phyloP scores from a whole-genome alignment of 2,888 invertebrate genomes.

The Choristoneura rosaceana region DNA sequence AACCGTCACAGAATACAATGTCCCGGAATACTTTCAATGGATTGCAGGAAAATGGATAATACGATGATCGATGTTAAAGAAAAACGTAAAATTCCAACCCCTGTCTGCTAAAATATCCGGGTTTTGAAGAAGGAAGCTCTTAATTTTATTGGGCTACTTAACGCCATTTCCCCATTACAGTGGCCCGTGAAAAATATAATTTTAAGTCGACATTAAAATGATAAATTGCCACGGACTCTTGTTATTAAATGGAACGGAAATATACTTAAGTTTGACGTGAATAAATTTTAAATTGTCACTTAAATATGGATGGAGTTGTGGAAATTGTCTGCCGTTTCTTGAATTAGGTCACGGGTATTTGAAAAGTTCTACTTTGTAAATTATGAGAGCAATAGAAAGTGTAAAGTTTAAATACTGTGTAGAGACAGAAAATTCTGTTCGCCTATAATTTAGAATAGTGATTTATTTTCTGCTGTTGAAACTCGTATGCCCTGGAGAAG shows the following conservation, averaged over 20 bases:
- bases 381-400: not conserved
- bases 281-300: slow-evolving; percentile 2
- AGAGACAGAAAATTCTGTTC: no score
- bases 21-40: not conserved
- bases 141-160: slow-evolving; percentile 16
- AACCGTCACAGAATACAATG: not conserved
- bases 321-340: not conserved
- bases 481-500: no score
- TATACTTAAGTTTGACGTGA: slow-evolving; percentile 9
- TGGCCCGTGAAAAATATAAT: slow-evolving; percentile 22
- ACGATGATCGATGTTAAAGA: not conserved
- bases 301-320: not conserved
- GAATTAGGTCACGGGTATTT: not conserved
- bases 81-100: slow-evolving; percentile 12
- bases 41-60: slow-evolving; percentile 3
- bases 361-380: no score
- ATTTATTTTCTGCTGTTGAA: no score
- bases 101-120: slow-evolving; percentile 12
- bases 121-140: slow-evolving; percentile 9
- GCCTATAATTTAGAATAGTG: no score
- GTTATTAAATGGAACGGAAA: slow-evolving; percentile 19
- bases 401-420: not conserved
- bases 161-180: slow-evolving; percentile 14
- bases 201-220: slow-evolving; percentile 7
- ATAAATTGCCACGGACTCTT: slow-evolving; percentile 6